Base-by-base conservation (phyloP, 2,888 invertebrate species). In the Mythimna lalbum region DNA sequence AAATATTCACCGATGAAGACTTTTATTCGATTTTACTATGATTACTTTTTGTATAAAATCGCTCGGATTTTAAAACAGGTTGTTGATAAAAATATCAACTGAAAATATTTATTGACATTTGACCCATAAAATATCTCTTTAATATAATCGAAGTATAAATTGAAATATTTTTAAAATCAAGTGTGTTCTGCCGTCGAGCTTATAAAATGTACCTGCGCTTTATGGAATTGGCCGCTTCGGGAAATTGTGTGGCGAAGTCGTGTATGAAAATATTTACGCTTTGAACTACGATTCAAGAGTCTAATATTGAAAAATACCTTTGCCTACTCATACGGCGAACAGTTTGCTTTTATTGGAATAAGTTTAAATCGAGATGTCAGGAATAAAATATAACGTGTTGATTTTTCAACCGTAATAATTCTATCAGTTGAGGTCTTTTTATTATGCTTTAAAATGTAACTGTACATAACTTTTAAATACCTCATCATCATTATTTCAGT, bases 241-340 rank as follows among this genome's bases (percentile, higher is more conserved):
- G 87, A 87, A 87, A 87, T 87, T 88, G 85, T 86, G 90, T 83
- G 86, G 90, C 76, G 71, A 84, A 88, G 85, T 86, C 80, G 80
- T 87, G 86, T 87, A 87, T 90, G 86, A 87, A 87, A 90, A 90
- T 91, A 88, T 90, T 89, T 89, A 89, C 85, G 88, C 87, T 87
- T 85, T 81, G 79, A 85, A 85, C 85, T 83, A 83, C 85, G 84
- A 85, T 87, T 88, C 83, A 68, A 86, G 80, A 84, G 84, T 83
- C 83, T 87, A 85, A 86, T 85, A 87, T 87, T 86, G 83, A 84
- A 86, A 88, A 85, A 87, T 83, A 75, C 79, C 85, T 86, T 86
- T 85, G 78, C 82, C 83, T 84, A 85, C 85, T 89, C 84, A 85
- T 84, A 85, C 77, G 43, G 77, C 56, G 69, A 81, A 81, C 78